These are phyloP conservation scores for Campoplex capitator DNA, from an alignment of 2,888 invertebrate species.

Conservation along the genomic window DNA sequence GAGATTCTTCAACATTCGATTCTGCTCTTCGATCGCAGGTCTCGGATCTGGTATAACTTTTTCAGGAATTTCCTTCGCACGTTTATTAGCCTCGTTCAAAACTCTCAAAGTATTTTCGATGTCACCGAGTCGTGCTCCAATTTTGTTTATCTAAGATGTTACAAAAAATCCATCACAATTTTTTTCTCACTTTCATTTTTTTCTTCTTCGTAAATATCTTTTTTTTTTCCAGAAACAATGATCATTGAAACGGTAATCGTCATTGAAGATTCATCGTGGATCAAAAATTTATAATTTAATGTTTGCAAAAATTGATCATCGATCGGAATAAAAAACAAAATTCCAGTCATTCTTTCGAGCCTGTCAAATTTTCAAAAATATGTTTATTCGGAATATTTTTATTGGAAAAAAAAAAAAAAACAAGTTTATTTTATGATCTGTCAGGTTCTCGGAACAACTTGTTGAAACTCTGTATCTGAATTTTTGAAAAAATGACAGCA, in stretches of 20 bases:
- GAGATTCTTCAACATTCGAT: conserved; percentile 73
- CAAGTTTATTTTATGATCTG: background rate
- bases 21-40: conserved; percentile 75
- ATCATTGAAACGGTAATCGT: background rate
- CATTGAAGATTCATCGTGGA: background rate
- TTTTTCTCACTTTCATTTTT: background rate
- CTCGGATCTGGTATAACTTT: conserved; percentile 65
- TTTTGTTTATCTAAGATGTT: conserved; percentile 73
- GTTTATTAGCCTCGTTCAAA: conserved; percentile 72
- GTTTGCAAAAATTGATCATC: too few species aligned
- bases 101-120: conserved; percentile 75
- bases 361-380: too few species aligned
- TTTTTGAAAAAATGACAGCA: background rate
- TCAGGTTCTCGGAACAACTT: too few species aligned
- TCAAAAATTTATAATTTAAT: too few species aligned
- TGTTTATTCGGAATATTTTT: too few species aligned
- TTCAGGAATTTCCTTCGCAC: conserved; percentile 65
- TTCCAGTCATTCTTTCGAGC: too few species aligned
- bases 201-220: background rate
- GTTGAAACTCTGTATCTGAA: background rate
- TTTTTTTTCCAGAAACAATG: background rate
- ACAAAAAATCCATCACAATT: background rate
- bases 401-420: background rate
- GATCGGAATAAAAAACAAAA: too few species aligned
- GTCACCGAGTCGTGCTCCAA: conserved; percentile 72